Conservation (phyloP, 2,797 vertebrate genomes). For the Neosilurus mollespiculum region DNA sequence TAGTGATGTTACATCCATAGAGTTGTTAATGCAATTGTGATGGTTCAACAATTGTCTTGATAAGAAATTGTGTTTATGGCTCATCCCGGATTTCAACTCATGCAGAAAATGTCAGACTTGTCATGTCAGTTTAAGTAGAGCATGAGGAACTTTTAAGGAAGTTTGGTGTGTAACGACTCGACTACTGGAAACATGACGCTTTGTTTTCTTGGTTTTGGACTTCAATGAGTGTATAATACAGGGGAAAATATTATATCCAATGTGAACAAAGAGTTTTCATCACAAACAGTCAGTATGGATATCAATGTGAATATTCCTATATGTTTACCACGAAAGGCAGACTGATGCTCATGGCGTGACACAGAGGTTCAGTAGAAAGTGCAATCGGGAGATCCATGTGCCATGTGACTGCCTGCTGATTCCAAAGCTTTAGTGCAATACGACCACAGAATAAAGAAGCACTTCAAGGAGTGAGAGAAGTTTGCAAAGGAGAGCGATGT, state of each 20-base stretch:
- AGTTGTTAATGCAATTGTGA: neutral
- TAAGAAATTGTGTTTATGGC: neutral
- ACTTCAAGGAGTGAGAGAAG: slow-evolving; percentile 55
- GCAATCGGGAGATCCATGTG: slow-evolving; percentile 53
- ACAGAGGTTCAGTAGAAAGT: slow-evolving; percentile 58
- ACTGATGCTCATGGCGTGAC: slow-evolving; percentile 44
- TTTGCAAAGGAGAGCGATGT: slow-evolving; percentile 10
- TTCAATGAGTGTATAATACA: slow-evolving; percentile 22
- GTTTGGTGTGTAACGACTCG: slow-evolving; percentile 40
- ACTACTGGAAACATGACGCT: slow-evolving; percentile 28
- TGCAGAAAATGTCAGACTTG: neutral
- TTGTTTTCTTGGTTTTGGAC: slow-evolving; percentile 29
- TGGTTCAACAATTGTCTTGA: neutral
- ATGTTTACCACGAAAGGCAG: neutral
- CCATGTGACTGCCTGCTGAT: slow-evolving; percentile 35
- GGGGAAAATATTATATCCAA: slow-evolving; percentile 13
- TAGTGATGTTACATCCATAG: neutral
- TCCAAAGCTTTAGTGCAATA: slow-evolving; percentile 70
- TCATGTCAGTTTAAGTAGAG: slow-evolving; percentile 17
- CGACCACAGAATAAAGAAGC: slow-evolving; percentile 56
- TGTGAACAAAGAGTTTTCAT: slow-evolving; percentile 30
- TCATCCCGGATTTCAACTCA: neutral
- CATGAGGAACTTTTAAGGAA: slow-evolving; percentile 18
- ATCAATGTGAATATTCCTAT: neutral
- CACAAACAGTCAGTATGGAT: slow-evolving; percentile 34